phyloP scores from a whole-genome alignment of 2,113 vertebrate species.

The Halcyon senegalensis region DNA sequence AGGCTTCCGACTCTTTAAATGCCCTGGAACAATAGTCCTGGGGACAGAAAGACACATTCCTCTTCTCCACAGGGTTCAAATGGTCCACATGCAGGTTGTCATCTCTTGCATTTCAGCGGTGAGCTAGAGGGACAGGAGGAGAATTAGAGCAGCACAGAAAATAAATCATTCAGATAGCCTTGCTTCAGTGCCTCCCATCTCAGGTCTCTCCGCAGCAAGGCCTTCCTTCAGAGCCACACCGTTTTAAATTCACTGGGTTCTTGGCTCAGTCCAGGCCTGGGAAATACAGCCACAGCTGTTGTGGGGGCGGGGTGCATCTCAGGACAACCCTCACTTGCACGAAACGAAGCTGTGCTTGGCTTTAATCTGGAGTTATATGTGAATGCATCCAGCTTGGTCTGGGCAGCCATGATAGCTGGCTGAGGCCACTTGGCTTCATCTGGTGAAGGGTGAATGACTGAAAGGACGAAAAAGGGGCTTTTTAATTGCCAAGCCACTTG shows the following conservation, averaged over 20 bases:
- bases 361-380: slow-evolving; percentile 1
- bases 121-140: background rate
- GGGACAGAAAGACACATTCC: background rate
- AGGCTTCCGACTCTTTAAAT: background rate
- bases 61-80: background rate
- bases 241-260: background rate
- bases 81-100: background rate
- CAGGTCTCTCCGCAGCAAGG: background rate
- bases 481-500: slow-evolving; percentile 47
- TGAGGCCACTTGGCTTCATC: slow-evolving; percentile 20
- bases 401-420: background rate
- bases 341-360: background rate
- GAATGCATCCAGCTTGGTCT: background rate
- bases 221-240: background rate
- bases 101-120: background rate
- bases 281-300: background rate
- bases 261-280: background rate
- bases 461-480: background rate
- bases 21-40: background rate
- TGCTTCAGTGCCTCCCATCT: background rate
- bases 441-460: slow-evolving; percentile 20
- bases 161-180: background rate
- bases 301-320: background rate
- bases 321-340: background rate
- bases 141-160: background rate